These are phyloP conservation scores for Tolmerus cingulatus DNA, from an alignment of 2,888 invertebrate genomes.

Conservation along the genomic window DNA sequence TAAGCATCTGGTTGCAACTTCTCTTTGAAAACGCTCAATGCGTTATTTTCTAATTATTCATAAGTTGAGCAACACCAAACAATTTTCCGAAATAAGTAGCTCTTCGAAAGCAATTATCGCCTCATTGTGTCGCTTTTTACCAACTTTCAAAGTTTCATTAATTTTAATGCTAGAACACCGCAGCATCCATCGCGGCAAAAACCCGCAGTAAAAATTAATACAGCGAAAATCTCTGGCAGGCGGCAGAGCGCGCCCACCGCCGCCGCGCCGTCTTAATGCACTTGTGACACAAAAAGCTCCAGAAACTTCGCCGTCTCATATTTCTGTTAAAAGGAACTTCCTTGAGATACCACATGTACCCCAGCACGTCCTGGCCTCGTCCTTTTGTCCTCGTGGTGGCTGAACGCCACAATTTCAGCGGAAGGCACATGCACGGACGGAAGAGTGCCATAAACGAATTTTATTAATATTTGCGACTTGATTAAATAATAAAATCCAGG, in stretches of 20 bases:
- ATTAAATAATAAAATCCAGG: conserved; percentile 46
- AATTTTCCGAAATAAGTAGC: neutral
- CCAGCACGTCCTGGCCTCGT: neutral
- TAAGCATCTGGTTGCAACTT: neutral
- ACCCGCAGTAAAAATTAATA: neutral
- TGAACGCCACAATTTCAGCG: neutral
- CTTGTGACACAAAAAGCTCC: conserved; percentile 7
- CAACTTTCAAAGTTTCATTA: neutral
- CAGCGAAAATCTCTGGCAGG: neutral
- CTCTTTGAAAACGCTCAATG: neutral
- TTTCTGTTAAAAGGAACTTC: conserved; percentile 1
- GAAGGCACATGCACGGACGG: neutral
- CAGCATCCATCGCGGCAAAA: neutral
- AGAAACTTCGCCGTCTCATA: neutral
- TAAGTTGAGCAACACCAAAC: neutral
- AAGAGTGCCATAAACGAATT: conserved; percentile 26
- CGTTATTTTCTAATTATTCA: neutral
- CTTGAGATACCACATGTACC: neutral
- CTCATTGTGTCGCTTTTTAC: neutral
- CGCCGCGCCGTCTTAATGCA: neutral
- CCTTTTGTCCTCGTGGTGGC: neutral
- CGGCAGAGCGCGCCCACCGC: neutral
- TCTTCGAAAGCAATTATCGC: neutral
- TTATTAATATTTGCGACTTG: conserved; percentile 48
- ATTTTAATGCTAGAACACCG: neutral